Evolutionary conservation across 2,797 vertebrate genomes (phyloP).

Genomic region (Spondyliosoma cantharus): DNA sequence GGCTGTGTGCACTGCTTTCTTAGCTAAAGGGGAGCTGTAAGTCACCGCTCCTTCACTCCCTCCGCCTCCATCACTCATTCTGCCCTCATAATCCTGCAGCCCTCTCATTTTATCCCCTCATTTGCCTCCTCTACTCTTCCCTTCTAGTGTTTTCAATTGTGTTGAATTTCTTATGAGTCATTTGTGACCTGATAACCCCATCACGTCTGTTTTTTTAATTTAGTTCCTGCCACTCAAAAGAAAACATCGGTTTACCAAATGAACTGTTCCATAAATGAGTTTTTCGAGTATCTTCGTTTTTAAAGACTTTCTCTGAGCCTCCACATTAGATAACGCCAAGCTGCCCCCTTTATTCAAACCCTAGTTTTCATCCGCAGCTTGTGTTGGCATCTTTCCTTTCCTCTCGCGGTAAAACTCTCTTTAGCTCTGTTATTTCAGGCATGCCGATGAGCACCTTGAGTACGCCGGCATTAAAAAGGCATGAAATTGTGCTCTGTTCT

Average conservation of each 20-base stretch:
- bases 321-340: neutral
- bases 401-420: slow-evolving; percentile 26
- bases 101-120: neutral
- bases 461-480: slow-evolving; percentile 54
- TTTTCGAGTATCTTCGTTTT: neutral
- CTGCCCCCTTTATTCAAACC: neutral
- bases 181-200: neutral
- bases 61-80: slow-evolving; percentile 34
- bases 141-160: slow-evolving; percentile 11
- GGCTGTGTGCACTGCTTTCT: slow-evolving; percentile 45
- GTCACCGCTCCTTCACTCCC: slow-evolving; percentile 37
- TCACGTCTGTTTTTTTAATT: slow-evolving; percentile 40
- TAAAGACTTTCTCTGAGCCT: neutral
- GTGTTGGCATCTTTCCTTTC: slow-evolving; percentile 11
- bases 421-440: slow-evolving; percentile 28
- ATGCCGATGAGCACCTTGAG: slow-evolving; percentile 40
- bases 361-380: neutral
- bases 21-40: slow-evolving; percentile 52
- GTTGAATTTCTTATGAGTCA: slow-evolving; percentile 5
- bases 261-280: neutral
- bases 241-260: slow-evolving; percentile 6
- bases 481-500: slow-evolving; percentile 41
- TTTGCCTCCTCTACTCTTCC: slow-evolving; percentile 14
- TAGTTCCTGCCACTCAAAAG: neutral
- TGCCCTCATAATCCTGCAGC: slow-evolving; percentile 33